phyloP scores from a whole-genome alignment of 2,113 vertebrate species.

The Corythoichthys intestinalis region DNA sequence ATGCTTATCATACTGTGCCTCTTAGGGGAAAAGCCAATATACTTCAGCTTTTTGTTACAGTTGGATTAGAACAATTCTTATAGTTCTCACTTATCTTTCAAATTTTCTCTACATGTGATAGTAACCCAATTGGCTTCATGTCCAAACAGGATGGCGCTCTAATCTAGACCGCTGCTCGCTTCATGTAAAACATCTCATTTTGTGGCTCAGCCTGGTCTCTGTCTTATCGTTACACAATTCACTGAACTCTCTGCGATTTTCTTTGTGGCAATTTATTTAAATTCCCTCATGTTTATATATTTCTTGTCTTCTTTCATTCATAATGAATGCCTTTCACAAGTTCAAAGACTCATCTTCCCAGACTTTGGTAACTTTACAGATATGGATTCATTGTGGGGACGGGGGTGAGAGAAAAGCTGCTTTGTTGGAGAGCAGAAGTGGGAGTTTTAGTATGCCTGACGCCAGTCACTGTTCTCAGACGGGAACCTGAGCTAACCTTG shows the following conservation, averaged over 20 bases:
- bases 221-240: constrained; percentile 71
- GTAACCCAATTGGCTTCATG: constrained; percentile 71
- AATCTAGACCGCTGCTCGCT: constrained; percentile 70
- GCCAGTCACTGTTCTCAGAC: constrained; percentile 52
- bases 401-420: constrained; percentile 15
- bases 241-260: constrained; percentile 59
- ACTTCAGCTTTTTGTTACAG: constrained; percentile 68
- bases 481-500: constrained; percentile 38
- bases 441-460: constrained; percentile 33
- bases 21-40: constrained; percentile 65
- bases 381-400: constrained; percentile 44
- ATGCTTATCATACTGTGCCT: constrained; percentile 66
- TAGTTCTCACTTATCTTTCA: constrained; percentile 70
- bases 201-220: constrained; percentile 65
- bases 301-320: constrained; percentile 67
- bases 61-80: constrained; percentile 73
- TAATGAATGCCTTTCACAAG: constrained; percentile 69
- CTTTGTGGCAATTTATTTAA: constrained; percentile 71
- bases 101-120: constrained; percentile 67
- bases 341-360: constrained; percentile 68
- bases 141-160: constrained; percentile 69
- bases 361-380: constrained; percentile 67
- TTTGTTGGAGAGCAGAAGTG: constrained; percentile 53
- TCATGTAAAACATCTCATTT: constrained; percentile 75
- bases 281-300: constrained; percentile 73